These are phyloP conservation scores for Ochropleura leucogaster DNA, from an alignment of 2,888 invertebrate species.

Conservation along the genomic window DNA sequence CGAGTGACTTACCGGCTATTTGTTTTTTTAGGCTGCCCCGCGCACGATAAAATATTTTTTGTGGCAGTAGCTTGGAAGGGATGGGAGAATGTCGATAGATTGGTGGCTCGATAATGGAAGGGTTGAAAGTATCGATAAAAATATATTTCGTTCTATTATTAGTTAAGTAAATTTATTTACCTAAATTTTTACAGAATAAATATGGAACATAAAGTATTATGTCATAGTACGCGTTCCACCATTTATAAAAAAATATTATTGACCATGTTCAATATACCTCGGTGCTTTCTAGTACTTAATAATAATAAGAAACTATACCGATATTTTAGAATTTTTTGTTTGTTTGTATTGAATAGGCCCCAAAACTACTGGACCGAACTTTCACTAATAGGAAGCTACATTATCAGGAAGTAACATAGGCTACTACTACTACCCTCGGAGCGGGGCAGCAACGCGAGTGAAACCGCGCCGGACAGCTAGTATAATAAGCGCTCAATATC, in stretches of 20 bases:
- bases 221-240: neutral
- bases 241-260: neutral
- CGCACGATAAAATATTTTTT: slow-evolving; percentile 90
- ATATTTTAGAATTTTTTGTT: too few species aligned
- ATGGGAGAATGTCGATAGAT: slow-evolving; percentile 70
- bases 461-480: too few species aligned
- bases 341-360: too few species aligned
- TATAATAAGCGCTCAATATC: neutral
- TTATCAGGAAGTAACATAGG: too few species aligned
- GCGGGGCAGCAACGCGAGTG: too few species aligned
- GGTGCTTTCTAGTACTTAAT: too few species aligned
- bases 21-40: slow-evolving; percentile 89
- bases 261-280: neutral
- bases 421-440: too few species aligned
- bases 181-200: neutral
- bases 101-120: slow-evolving; percentile 49
- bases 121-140: slow-evolving; percentile 13
- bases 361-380: too few species aligned
- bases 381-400: too few species aligned
- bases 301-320: too few species aligned
- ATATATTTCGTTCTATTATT: neutral
- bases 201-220: neutral
- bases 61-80: slow-evolving; percentile 86
- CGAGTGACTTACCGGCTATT: slow-evolving; percentile 89
- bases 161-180: neutral